A percentile compares a stretch with the other conserved stretches of the same genome.
Conservation (phyloP, 1,140 invertebrate species). For the Patella vulgata region DNA sequence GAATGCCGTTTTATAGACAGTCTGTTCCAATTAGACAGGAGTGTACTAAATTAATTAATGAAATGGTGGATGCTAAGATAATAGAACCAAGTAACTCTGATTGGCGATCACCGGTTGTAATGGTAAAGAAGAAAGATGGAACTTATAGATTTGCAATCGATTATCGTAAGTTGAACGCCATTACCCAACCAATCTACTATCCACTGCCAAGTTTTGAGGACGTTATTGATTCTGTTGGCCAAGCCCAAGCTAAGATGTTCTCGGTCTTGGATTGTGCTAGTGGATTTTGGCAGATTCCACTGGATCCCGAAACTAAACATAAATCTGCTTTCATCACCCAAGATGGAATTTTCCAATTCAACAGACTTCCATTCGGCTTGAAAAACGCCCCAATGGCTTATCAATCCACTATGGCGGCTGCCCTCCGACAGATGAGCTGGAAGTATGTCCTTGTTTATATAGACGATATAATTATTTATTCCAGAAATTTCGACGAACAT, state of each 20-base stretch:
- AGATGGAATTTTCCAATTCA: conserved; percentile 27
- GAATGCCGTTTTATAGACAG: too few relatives aligned
- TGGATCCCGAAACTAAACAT: conserved; percentile 26
- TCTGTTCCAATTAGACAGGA: conserved; percentile 8
- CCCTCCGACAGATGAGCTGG: conserved; percentile 19
- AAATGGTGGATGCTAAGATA: conserved; percentile 32
- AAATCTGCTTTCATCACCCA: too few relatives aligned
- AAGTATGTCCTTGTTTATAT: too few relatives aligned
- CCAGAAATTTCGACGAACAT: conserved; percentile 33
- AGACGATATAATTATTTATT: conserved; percentile 35
- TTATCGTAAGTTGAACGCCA: conserved; percentile 27
- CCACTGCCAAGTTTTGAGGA: conserved; percentile 24
- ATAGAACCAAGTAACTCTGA: conserved; percentile 23
- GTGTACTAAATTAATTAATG: conserved; percentile 18
- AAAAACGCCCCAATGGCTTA: conserved; percentile 20
- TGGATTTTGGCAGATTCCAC: too few relatives aligned
- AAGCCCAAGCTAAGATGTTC: too few relatives aligned
- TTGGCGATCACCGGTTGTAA: conserved; percentile 27
- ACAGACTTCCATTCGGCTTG: conserved; percentile 29
- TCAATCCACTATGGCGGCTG: conserved; percentile 24
- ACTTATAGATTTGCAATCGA: too few relatives aligned
- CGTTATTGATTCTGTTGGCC: too few relatives aligned
- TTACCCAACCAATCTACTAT: conserved; percentile 19
- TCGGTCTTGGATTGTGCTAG: too few relatives aligned
- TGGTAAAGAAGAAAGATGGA: conserved; percentile 32